These are phyloP conservation scores for Melanotaenia maccullochi DNA, from an alignment of 2,797 vertebrate genomes.

Conservation along the genomic window DNA sequence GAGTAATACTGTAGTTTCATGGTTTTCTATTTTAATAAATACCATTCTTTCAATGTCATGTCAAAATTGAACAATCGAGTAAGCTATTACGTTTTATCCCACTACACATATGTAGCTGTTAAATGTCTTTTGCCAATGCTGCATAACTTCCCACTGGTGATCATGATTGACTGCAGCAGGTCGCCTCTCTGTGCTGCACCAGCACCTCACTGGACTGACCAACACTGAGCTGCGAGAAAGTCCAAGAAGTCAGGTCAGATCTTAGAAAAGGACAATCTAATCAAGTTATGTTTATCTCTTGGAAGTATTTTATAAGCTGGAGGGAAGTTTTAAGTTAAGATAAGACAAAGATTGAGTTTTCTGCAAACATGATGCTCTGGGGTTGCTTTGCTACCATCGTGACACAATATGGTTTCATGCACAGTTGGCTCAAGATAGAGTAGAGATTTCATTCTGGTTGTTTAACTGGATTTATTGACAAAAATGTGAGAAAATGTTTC, in stretches of 20 bases:
- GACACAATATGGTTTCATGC: too few relatives aligned
- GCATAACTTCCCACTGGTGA: not conserved
- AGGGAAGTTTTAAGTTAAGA: not conserved
- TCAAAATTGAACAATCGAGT: too few relatives aligned
- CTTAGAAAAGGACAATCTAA: not conserved
- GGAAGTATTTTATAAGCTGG: not conserved
- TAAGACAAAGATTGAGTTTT: not conserved
- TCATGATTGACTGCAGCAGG: not conserved
- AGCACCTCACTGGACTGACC: not conserved
- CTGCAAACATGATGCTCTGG: not conserved
- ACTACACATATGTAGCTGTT: too few relatives aligned
- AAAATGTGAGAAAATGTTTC: too few relatives aligned
- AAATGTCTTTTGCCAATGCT: too few relatives aligned
- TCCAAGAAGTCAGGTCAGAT: not conserved
- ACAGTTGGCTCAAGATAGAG: too few relatives aligned
- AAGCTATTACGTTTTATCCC: too few relatives aligned
- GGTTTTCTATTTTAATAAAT: constrained; percentile 21
- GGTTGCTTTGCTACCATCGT: too few relatives aligned
- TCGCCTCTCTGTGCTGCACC: not conserved
- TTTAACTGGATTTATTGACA: too few relatives aligned
- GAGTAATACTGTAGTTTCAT: constrained; percentile 15
- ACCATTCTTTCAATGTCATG: constrained; percentile 8
- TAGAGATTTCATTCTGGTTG: too few relatives aligned
- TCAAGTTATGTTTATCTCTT: constrained; percentile 1
- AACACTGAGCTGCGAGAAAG: constrained; percentile 11